phyloP scores from a whole-genome alignment of 2,888 invertebrate species.

The Sisyra nigra region DNA sequence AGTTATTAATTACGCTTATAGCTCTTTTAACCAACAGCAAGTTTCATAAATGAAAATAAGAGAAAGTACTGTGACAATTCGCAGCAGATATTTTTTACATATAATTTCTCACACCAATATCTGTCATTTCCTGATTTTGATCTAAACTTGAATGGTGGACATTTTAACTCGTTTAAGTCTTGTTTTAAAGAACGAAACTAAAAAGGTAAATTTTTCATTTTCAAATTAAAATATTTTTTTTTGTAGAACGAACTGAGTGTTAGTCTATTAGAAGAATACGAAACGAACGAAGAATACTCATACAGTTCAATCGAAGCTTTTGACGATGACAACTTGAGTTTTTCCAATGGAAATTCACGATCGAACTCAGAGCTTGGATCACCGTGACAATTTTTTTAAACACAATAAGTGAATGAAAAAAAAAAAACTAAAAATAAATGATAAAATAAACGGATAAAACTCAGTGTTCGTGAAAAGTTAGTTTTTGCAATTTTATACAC shows the following conservation, averaged over 20 bases:
- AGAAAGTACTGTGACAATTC: too few relatives aligned
- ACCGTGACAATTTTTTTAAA: not conserved
- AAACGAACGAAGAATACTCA: slow-evolving; percentile 13
- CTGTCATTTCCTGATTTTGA: too few relatives aligned
- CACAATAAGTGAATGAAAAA: not conserved
- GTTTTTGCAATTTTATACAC: too few relatives aligned
- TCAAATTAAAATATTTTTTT: slow-evolving; percentile 9
- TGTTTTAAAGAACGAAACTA: too few relatives aligned
- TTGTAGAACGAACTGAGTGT: slow-evolving; percentile 26
- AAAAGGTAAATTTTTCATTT: not conserved
- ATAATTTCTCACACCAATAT: too few relatives aligned
- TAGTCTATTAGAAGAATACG: slow-evolving; percentile 20
- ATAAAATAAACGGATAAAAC: not conserved
- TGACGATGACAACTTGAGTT: slow-evolving; percentile 1
- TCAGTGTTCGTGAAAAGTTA: not conserved
- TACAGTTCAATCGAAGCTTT: slow-evolving; percentile 7
- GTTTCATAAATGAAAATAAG: too few relatives aligned
- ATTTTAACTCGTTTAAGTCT: too few relatives aligned
- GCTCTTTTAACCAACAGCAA: too few relatives aligned
- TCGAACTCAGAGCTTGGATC: slow-evolving; percentile 3
- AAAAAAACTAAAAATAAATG: not conserved
- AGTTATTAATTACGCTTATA: too few relatives aligned
- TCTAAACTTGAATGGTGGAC: too few relatives aligned
- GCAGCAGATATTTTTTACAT: too few relatives aligned
- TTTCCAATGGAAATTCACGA: slow-evolving; percentile 3